Evolutionary conservation across 1,140 invertebrate species (phyloP).

Genomic region (Ceratina japonica): DNA sequence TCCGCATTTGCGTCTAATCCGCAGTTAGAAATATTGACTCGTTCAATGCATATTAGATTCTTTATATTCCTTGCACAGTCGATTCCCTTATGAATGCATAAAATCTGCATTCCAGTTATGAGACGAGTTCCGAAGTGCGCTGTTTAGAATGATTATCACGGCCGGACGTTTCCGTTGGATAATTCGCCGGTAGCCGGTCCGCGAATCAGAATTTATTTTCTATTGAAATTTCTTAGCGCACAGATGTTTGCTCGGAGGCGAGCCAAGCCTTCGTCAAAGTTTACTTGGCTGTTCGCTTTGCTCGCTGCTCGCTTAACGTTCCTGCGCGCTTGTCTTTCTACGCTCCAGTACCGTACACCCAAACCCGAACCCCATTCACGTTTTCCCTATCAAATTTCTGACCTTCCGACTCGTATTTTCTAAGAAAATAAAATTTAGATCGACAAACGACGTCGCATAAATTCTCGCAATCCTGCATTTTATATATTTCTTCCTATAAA

Average conservation of each 20-base stretch:
- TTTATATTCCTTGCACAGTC: no score
- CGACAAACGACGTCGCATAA: no score
- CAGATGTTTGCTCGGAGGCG: constrained; percentile 35
- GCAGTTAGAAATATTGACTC: no score
- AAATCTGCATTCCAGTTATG: background rate
- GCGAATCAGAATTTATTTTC: constrained; percentile 35
- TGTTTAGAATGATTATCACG: background rate
- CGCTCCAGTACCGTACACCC: constrained; percentile 44
- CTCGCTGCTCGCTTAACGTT: constrained; percentile 54
- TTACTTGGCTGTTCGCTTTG: constrained; percentile 53
- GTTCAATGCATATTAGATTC: no score
- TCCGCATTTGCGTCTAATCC: no score
- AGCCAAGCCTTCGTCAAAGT: constrained; percentile 61
- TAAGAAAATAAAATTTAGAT: no score
- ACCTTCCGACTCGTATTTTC: background rate
- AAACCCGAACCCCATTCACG: background rate
- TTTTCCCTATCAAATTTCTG: background rate
- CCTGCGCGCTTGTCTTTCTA: constrained; percentile 49
- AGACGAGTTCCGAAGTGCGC: background rate
- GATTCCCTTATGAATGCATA: no score
- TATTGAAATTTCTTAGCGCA: constrained; percentile 53
- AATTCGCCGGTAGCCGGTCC: background rate
- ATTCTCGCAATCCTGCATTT: no score
- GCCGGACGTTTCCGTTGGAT: background rate
- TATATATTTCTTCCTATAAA: no score